Evolutionary conservation across 2,113 vertebrate genomes (phyloP).

Genomic region (Semnornis frantzii): DNA sequence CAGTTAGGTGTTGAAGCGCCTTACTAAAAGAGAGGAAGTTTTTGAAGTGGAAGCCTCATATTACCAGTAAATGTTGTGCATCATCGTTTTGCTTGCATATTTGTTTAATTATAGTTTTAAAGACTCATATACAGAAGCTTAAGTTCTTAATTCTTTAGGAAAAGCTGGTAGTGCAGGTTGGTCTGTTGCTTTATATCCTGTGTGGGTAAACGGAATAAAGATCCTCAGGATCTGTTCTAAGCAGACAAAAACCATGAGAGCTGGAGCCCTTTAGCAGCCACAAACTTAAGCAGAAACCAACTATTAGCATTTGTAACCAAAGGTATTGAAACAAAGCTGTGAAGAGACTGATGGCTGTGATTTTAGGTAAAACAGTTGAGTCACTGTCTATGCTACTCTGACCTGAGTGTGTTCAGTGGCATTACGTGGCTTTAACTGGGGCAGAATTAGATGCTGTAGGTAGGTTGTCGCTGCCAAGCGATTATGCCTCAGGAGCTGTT

Average conservation of each 20-base stretch:
- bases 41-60: background rate
- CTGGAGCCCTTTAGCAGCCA: background rate
- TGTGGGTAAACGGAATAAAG: background rate
- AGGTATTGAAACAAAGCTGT: background rate
- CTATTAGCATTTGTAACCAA: background rate
- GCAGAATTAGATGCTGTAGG: background rate
- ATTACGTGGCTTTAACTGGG: background rate
- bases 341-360: background rate
- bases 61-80: background rate
- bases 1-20: constrained; percentile 21
- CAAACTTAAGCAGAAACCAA: background rate
- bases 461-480: background rate
- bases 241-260: background rate
- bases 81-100: background rate
- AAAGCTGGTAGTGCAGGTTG: background rate
- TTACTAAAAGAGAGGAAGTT: background rate
- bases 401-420: background rate
- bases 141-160: background rate
- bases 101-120: background rate
- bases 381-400: background rate
- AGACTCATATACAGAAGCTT: background rate
- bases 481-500: background rate
- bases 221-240: background rate
- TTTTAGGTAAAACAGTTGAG: background rate
- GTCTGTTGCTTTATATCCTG: background rate